A percentile compares a stretch with the other conserved stretches of the same genome.
These are phyloP conservation scores for Bombycilla garrulus DNA, from an alignment of 2,113 vertebrate species.

Conservation along the genomic window DNA sequence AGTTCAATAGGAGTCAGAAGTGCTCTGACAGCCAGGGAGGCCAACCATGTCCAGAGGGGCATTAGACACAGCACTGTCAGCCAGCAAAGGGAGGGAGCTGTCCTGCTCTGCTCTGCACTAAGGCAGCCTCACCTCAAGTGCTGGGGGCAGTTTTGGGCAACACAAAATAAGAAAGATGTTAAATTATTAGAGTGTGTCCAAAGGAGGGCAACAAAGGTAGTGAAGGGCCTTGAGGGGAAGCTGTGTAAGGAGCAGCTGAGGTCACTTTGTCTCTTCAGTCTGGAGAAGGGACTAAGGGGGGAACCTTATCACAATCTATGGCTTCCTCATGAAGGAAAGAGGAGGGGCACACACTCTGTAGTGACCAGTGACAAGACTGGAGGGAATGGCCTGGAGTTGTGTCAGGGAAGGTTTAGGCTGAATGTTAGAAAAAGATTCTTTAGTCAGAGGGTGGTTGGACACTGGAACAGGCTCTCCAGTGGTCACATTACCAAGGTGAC, in stretches of 20 bases:
- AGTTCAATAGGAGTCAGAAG: neutral
- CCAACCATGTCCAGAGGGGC: rapidly evolving
- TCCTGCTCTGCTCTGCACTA: neutral
- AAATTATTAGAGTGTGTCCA: rapidly evolving
- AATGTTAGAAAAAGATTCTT: neutral
- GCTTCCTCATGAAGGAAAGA: neutral
- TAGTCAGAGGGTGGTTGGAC: neutral
- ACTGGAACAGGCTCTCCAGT: neutral
- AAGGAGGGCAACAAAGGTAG: neutral
- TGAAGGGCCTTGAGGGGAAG: neutral
- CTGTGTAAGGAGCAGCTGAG: neutral
- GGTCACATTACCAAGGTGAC: neutral
- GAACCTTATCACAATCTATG: neutral
- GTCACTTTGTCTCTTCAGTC: neutral
- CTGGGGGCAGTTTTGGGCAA: neutral
- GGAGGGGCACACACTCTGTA: neutral
- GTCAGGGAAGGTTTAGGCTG: rapidly evolving
- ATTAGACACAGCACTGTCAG: rapidly evolving
- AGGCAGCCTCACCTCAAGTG: rapidly evolving
- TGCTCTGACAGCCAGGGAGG: neutral
- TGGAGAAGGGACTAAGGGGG: neutral
- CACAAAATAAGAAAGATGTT: neutral
- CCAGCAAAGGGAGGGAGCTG: neutral
- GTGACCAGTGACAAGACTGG: neutral
- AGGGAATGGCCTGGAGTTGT: neutral